Percentiles rank a stretch among this genome's conserved stretches.
These are phyloP conservation scores for Botia almorhae DNA, from an alignment of 2,797 vertebrate genomes.

Conservation along the genomic window DNA sequence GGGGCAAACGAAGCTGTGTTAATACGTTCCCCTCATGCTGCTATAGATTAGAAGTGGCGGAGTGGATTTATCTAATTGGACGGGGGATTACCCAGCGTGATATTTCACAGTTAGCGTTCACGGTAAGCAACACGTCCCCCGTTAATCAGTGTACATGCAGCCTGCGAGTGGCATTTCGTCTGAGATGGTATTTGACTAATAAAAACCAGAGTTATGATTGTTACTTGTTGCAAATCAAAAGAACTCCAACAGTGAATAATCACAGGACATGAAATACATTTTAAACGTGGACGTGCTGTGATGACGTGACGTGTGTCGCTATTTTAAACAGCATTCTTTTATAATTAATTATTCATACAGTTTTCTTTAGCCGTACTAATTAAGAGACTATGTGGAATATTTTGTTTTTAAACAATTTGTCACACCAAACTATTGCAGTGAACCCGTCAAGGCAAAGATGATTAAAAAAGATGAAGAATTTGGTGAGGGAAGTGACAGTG, in stretches of 20 bases:
- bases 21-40: constrained; percentile 47
- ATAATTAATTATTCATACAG: background rate
- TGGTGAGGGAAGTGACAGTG: too few relatives aligned
- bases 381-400: too few relatives aligned
- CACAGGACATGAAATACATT: background rate
- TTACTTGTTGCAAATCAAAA: constrained; percentile 2
- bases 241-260: background rate
- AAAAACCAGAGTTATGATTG: background rate
- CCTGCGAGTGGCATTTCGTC: background rate
- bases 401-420: too few relatives aligned
- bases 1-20: constrained; percentile 1
- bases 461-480: too few relatives aligned
- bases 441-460: too few relatives aligned
- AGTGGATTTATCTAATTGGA: constrained; percentile 54
- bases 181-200: background rate
- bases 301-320: too few relatives aligned
- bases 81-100: constrained; percentile 37
- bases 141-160: constrained; percentile 21
- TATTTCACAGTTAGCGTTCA: constrained; percentile 32
- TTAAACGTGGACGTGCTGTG: background rate
- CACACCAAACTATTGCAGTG: too few relatives aligned
- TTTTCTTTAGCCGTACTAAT: background rate
- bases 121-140: constrained; percentile 36
- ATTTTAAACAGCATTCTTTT: background rate
- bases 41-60: constrained; percentile 40